A percentile compares a stretch with the other conserved stretches of the same genome.
phyloP scores from a whole-genome alignment of 2,888 invertebrate species.

The Drosophila crucigera region DNA sequence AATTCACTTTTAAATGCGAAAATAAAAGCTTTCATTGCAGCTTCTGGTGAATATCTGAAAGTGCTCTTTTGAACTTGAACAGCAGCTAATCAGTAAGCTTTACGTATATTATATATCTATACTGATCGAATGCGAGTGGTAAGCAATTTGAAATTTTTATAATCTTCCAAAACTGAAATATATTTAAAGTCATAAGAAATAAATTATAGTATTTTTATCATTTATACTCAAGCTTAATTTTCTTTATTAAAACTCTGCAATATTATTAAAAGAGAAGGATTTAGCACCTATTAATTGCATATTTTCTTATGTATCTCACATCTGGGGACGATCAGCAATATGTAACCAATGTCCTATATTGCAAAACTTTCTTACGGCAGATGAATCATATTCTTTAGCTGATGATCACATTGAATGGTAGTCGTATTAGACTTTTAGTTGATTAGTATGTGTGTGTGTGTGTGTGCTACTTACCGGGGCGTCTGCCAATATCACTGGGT shows the following conservation, averaged over 20 bases:
- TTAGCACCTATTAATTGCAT: background rate
- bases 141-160: background rate
- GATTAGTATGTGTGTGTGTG: conserved; percentile 79
- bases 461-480: conserved; percentile 75
- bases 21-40: conserved; percentile 17
- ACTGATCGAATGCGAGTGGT: background rate
- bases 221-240: background rate
- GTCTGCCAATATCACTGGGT: conserved; percentile 85
- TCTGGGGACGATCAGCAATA: conserved; percentile 16
- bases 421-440: conserved; percentile 64
- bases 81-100: background rate
- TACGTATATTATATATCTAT: background rate
- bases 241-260: conserved; percentile 15
- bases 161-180: background rate
- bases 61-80: conserved; percentile 1
- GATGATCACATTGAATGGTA: conserved; percentile 23
- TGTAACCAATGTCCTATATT: conserved; percentile 22
- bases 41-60: background rate
- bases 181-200: background rate
- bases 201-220: background rate
- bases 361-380: background rate
- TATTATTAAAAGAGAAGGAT: background rate
- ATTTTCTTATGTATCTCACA: background rate
- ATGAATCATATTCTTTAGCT: conserved; percentile 16
- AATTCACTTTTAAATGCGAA: background rate